These are phyloP conservation scores for Eristalis intricaria DNA, from an alignment of 2,888 invertebrate species.

Conservation along the genomic window DNA sequence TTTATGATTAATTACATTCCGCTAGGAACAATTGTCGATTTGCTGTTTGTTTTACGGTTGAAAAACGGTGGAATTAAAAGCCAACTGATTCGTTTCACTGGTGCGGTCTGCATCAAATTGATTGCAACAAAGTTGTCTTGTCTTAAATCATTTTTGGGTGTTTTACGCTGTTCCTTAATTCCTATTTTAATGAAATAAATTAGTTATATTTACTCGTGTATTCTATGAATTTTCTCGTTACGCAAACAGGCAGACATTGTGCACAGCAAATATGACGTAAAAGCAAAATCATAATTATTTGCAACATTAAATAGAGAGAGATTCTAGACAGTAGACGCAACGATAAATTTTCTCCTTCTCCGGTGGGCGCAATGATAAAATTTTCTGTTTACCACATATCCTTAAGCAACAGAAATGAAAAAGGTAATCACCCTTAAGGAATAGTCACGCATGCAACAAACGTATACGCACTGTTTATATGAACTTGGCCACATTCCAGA, in stretches of 20 bases:
- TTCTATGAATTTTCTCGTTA: slow-evolving; percentile 1
- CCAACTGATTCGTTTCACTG: slow-evolving; percentile 47
- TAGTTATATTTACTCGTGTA: slow-evolving; percentile 34
- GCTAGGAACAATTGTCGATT: slow-evolving; percentile 64
- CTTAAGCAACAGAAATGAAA: neutral
- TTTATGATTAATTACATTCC: slow-evolving; percentile 69
- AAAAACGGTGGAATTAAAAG: slow-evolving; percentile 35
- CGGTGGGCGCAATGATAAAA: neutral
- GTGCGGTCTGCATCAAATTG: slow-evolving; percentile 50
- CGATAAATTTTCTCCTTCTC: neutral
- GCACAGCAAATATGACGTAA: neutral
- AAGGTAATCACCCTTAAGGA: neutral
- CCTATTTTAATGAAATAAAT: slow-evolving; percentile 24
- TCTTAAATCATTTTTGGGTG: neutral
- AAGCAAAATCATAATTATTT: slow-evolving; percentile 32
- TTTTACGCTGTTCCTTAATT: slow-evolving; percentile 1
- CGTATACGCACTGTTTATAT: neutral
- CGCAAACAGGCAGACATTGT: neutral
- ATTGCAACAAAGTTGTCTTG: slow-evolving; percentile 29
- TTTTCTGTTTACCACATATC: neutral
- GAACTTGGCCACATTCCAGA: neutral
- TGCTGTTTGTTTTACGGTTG: slow-evolving; percentile 62
- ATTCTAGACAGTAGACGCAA: slow-evolving; percentile 15
- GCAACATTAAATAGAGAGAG: slow-evolving; percentile 27
- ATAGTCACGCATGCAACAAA: neutral